These are phyloP conservation scores for Saccostrea echinata DNA, from an alignment of 1,140 invertebrate species.

Conservation along the genomic window DNA sequence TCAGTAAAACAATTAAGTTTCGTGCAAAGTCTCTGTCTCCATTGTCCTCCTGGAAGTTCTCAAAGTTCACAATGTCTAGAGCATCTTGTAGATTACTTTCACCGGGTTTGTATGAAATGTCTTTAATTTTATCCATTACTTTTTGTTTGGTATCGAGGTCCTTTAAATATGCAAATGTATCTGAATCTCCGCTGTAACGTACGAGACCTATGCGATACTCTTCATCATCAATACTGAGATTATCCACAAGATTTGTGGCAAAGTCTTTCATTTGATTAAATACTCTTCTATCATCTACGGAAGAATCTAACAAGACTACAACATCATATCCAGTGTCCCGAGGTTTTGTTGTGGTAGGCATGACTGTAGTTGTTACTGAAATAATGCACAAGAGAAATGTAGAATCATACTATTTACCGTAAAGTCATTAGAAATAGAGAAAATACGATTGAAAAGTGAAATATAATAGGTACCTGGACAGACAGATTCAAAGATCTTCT, in stretches of 20 bases:
- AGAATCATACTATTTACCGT: background rate
- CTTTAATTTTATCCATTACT: constrained; percentile 60
- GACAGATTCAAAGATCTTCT: constrained; percentile 63
- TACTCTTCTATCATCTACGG: constrained; percentile 50
- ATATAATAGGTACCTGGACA: constrained; percentile 55
- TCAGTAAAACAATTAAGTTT: constrained; percentile 69
- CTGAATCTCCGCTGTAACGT: constrained; percentile 59
- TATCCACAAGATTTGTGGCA: constrained; percentile 56
- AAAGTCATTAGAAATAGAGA: background rate
- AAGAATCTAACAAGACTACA: constrained; percentile 69
- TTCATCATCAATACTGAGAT: constrained; percentile 61
- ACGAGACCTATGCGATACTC: constrained; percentile 64
- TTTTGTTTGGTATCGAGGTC: constrained; percentile 47
- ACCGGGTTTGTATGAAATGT: constrained; percentile 59
- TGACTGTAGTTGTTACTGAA: background rate
- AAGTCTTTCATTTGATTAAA: constrained; percentile 64
- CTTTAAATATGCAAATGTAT: constrained; percentile 58
- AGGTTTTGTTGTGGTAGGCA: constrained; percentile 21
- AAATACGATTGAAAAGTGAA: background rate
- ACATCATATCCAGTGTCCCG: constrained; percentile 70
- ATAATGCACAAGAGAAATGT: background rate
- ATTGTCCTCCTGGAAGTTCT: constrained; percentile 58
- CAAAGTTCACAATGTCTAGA: constrained; percentile 48
- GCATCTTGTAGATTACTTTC: constrained; percentile 59
- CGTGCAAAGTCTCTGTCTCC: constrained; percentile 66